Evolutionary conservation across 2,888 invertebrate species (phyloP), one percentile per base, ranked within the genome.

Genomic region (Hirtodrosophila confusa): DNA sequence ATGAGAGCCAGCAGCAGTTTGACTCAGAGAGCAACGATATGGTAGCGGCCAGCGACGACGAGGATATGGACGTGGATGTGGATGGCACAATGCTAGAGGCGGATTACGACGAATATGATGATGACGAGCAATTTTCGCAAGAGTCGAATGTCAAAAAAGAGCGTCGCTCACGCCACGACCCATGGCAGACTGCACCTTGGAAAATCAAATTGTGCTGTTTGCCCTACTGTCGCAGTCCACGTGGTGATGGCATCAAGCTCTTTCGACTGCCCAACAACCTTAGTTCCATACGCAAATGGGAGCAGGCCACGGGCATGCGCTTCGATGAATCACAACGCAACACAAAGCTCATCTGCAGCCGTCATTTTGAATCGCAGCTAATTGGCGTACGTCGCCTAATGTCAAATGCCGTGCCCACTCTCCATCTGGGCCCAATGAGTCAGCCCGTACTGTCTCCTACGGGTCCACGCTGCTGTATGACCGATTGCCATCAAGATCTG

Each of bases 151-250:
- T 55, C 0, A 85, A 78, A 23, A 24, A 41, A 6, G 70, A 71
- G 11, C 61, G 75, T 8, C 85, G 70, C 4, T 58, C 67, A 5
- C 63, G 55, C 1, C 12, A 39, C 4, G 84, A 83, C 36, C 48
- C 58, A 0, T 31, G 36, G 33, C 61, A 61, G 11, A 24, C 77
- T 0, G 84, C 69, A 3, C 69, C 67, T 0, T 76, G 71, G 70
- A 87, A 88, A 23, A 78, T 77, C 0, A 84, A 84, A 12, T 45
- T 62, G 23, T 90, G 89, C 47, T 89, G 90, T n/a, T 58, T 90
- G 23, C 80, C 90, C 2, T 86, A 90, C 27, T 90, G 89, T 12
- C 88, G 90, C 3, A 78, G 80, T 40, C 88, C 80, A n/a, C 88
- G 89, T 3, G 75, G 80, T 6, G 88, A 90, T 12, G 78, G 86